phyloP scores from a whole-genome alignment of 2,113 vertebrate genomes.

The Cricetomys ansorgei region DNA sequence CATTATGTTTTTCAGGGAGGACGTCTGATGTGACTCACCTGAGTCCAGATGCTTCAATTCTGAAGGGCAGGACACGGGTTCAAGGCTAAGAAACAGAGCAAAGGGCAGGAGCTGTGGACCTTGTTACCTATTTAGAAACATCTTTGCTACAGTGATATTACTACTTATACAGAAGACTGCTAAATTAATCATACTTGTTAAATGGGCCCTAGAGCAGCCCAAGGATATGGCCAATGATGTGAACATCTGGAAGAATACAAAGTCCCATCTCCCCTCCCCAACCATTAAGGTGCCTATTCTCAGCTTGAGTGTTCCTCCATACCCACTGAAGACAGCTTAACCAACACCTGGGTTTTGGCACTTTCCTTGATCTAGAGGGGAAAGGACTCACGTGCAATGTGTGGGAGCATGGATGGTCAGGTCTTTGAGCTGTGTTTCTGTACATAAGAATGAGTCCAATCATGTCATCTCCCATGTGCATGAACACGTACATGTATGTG shows the following conservation, averaged over 20 bases:
- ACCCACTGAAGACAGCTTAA: background rate
- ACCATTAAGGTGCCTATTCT: background rate
- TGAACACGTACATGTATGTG: background rate
- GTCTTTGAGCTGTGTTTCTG: background rate
- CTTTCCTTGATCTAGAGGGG: background rate
- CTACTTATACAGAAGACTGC: constrained; percentile 67
- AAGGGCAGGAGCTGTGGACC: background rate
- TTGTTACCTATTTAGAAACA: background rate
- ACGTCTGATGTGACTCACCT: background rate
- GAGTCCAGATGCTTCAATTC: background rate
- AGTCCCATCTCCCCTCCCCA: background rate
- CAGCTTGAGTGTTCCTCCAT: background rate
- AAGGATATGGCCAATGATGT: constrained; percentile 67
- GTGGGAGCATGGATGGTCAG: background rate
- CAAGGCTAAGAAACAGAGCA: background rate
- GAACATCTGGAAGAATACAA: constrained; percentile 62
- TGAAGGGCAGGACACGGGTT: background rate
- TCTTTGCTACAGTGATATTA: constrained; percentile 70
- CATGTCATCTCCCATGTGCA: too few species aligned
- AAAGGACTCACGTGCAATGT: background rate
- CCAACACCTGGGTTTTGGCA: background rate
- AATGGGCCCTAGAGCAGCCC: constrained; percentile 74
- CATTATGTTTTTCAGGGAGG: background rate
- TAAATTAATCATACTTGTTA: constrained; percentile 81
- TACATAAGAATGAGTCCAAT: background rate